A percentile compares a stretch with the other conserved stretches of the same genome.
Conservation (phyloP, 1,140 invertebrate species). For the Ditylenchus dipsaci region DNA sequence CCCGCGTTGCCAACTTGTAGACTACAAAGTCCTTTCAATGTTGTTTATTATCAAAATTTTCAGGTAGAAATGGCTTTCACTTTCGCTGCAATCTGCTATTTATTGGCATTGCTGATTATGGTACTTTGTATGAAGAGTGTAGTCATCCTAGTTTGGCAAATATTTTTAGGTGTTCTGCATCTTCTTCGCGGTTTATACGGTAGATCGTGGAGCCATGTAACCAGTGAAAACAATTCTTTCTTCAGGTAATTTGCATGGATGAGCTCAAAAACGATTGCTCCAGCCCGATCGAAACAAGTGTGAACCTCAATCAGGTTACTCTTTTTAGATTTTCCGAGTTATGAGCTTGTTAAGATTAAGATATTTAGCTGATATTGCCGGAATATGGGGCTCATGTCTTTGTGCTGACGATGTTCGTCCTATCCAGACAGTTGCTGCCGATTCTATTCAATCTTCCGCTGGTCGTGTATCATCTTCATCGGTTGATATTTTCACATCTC, state of each 20-base stretch:
- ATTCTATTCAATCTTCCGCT: conserved; percentile 85
- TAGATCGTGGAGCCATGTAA: conserved; percentile 62
- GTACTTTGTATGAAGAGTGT: no score
- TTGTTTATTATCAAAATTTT: neutral
- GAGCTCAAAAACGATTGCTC: conserved; percentile 98
- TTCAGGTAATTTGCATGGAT: conserved; percentile 93
- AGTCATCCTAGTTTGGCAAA: no score
- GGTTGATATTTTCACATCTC: conserved; percentile 63
- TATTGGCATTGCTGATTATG: conserved; percentile 87
- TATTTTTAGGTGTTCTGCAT: conserved; percentile 76
- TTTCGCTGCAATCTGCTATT: conserved; percentile 91
- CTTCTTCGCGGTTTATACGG: conserved; percentile 98
- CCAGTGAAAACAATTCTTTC: conserved; percentile 36
- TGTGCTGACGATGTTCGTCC: conserved; percentile 84
- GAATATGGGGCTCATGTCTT: conserved; percentile 89
- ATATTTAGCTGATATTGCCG: conserved; percentile 81
- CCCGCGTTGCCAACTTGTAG: no score
- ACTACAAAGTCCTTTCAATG: no score
- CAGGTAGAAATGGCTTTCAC: conserved; percentile 79
- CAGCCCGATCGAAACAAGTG: conserved; percentile 98
- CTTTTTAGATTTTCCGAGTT: conserved; percentile 21
- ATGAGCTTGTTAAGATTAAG: neutral
- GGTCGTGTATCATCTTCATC: conserved; percentile 88
- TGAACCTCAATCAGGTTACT: conserved; percentile 81
- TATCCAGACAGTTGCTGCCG: conserved; percentile 85